Conservation (phyloP, 1,140 invertebrate species). For the Pseudoatta argentina region DNA sequence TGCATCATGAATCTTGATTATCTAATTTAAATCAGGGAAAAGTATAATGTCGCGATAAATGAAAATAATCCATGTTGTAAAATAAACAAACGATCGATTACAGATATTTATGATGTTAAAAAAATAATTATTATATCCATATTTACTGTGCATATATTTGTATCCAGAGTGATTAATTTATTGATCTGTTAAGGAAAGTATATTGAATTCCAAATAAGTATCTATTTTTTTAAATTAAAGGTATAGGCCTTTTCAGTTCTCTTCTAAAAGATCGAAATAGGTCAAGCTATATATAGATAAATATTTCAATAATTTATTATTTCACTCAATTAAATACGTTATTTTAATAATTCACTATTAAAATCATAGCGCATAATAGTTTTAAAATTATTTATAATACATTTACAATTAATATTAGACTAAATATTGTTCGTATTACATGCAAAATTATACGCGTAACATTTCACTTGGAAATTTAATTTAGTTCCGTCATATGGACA, state of each 20-base stretch:
- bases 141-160: not conserved
- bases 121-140: not conserved
- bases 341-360: not conserved
- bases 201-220: not conserved
- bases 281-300: not conserved
- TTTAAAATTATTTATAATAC: conserved; percentile 6
- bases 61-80: conserved; percentile 15
- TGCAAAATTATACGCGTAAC: not conserved
- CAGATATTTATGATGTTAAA: not conserved
- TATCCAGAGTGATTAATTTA: not conserved
- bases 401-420: not conserved
- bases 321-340: too few species aligned
- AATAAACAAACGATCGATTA: not conserved
- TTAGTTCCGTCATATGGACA: conserved; percentile 26
- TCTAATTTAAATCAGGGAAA: conserved; percentile 71
- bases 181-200: not conserved
- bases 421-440: not conserved
- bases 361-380: not conserved
- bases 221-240: not conserved
- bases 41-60: conserved; percentile 35
- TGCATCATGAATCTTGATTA: conserved; percentile 82
- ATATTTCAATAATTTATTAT: too few species aligned
- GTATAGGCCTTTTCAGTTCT: not conserved
- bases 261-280: not conserved
- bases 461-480: conserved; percentile 51